These are phyloP conservation scores for Bubo scandiacus DNA, from an alignment of 2,113 vertebrate genomes.

Conservation along the genomic window DNA sequence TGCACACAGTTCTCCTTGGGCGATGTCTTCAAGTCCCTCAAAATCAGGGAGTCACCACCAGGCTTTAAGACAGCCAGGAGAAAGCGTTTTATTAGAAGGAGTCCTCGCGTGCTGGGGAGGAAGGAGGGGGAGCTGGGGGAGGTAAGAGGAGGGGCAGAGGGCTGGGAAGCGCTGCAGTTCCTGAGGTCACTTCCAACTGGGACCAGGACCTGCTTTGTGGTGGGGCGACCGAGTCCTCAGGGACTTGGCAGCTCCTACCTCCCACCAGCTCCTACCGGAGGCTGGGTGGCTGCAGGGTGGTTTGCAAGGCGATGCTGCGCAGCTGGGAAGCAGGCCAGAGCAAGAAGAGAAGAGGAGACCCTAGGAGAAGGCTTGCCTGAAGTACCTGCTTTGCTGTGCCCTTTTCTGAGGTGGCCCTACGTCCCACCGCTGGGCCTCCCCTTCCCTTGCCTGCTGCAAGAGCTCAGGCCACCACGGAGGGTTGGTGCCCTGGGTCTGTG, in stretches of 20 bases:
- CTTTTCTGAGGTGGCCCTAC: background rate
- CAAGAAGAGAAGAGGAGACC: background rate
- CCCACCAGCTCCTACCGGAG: background rate
- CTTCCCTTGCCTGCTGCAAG: background rate
- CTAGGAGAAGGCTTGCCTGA: background rate
- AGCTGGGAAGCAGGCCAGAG: conserved; percentile 27
- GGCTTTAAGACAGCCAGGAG: conserved; percentile 75
- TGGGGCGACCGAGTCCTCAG: background rate
- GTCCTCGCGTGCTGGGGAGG: background rate
- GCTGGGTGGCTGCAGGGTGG: background rate
- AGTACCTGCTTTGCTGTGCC: background rate
- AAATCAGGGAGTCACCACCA: conserved; percentile 79
- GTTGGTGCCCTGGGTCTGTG: background rate
- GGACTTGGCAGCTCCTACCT: background rate
- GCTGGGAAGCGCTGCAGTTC: conserved; percentile 29
- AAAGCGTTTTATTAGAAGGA: conserved; percentile 65
- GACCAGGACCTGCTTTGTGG: background rate
- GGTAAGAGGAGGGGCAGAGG: conserved; percentile 47
- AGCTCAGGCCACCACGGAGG: background rate
- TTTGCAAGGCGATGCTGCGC: conserved; percentile 15
- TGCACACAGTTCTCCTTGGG: conserved; percentile 80
- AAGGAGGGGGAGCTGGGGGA: background rate
- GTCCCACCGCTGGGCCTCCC: background rate
- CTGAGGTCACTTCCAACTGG: background rate
- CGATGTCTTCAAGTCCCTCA: conserved; percentile 82